Evolutionary conservation across 1,140 invertebrate species (phyloP), one percentile per base, ranked within the genome.

Genomic region (Drosophila pachea): DNA sequence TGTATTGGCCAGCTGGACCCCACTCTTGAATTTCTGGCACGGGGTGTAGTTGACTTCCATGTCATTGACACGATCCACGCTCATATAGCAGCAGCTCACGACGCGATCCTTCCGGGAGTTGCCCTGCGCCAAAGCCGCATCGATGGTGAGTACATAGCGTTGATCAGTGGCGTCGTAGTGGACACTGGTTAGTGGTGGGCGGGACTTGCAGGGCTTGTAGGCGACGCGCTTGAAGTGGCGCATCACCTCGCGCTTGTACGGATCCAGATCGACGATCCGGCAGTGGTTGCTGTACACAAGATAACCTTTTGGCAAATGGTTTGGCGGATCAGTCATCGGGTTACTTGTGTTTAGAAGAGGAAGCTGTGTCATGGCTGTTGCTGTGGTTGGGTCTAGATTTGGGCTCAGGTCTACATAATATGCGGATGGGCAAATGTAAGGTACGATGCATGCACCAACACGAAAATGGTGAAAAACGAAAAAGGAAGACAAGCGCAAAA

Each of bases 261-360:
- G 94, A 83, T 95, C 91, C 43, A 93, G 89, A 45, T 93, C 91
- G 2, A 93, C 91, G 74, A 96, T 94, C 65, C 92, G 91, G 73
- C 95, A 96, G 60, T 91, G 91, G 2, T 93, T 89, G 76, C 92
- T 94, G 88, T 92, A 93, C 2, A 95, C 92, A 42, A 95, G 87
- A 78, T 92, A 94, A 14, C 92, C 92, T 84, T 79, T 36, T 29
- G 82, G 79, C 55, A 74, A 43, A 69, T 63, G 49, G 40, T 29
- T 40, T 49, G 45, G 62, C 50, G 45, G 61, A 58, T 73, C 50
- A 73, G 32, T 70, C 45, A n/a, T 32, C 45, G 9, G 29, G 4
- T 59, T 47, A 36, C 22, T 2, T 22, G 14, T 47, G 14, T 14
- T 16, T 4, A 33, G 29, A 33, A 11, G 16, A 9, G 11, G 11